Percentiles rank a stretch among this genome's conserved stretches.
These are phyloP conservation scores for Oenanthe oenanthe DNA, from an alignment of 2,113 vertebrate genomes.

Conservation along the genomic window DNA sequence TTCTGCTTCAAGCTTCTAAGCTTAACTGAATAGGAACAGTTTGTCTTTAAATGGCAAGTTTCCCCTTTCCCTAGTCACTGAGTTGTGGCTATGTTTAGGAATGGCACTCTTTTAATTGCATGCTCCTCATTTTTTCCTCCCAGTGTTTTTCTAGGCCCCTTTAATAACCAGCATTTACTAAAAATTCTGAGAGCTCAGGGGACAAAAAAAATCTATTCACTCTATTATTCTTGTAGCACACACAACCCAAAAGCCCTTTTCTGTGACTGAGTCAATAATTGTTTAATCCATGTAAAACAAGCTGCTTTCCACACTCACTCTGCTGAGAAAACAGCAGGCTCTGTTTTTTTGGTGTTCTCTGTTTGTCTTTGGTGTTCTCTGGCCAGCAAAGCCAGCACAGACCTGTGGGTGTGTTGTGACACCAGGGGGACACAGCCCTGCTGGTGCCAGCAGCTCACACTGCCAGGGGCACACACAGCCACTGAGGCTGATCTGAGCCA, in stretches of 20 bases:
- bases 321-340: background rate
- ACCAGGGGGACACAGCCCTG: rapidly evolving
- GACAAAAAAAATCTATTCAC: background rate
- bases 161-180: background rate
- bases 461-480: background rate
- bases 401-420: rapidly evolving
- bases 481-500: background rate
- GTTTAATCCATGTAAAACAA: slow-evolving; percentile 64
- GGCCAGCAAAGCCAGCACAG: background rate
- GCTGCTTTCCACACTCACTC: background rate
- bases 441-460: background rate
- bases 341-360: background rate
- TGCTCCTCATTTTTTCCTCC: background rate
- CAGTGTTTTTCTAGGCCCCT: background rate
- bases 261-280: slow-evolving; percentile 54
- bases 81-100: background rate
- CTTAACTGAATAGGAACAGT: background rate
- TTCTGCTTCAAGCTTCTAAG: background rate
- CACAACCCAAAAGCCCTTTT: slow-evolving; percentile 24
- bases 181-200: background rate
- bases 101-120: background rate
- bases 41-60: slow-evolving; percentile 13
- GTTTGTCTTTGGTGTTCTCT: background rate
- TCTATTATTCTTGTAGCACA: slow-evolving; percentile 18
- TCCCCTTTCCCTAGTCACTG: background rate